Percentiles rank a stretch among this genome's conserved stretches.
These are phyloP conservation scores for Aspidiotus rigidus DNA, from an alignment of 2,888 invertebrate species.

Conservation along the genomic window DNA sequence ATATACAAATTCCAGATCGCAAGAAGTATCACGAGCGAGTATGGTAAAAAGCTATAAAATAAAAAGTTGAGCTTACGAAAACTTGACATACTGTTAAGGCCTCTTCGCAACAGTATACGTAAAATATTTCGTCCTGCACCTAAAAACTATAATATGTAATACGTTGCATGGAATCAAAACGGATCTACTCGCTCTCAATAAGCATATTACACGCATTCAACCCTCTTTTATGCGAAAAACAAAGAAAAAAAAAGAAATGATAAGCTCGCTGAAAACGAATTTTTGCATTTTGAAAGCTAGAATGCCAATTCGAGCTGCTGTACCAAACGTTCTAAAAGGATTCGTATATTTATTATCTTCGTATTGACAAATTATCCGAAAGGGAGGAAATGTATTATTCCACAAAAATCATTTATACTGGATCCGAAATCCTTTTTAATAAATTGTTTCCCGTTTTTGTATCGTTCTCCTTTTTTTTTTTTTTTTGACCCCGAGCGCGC, in stretches of 20 bases:
- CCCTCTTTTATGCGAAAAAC: background rate
- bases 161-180: background rate
- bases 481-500: background rate
- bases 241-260: background rate
- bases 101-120: too few relatives aligned
- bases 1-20: too few relatives aligned
- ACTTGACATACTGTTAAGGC: too few relatives aligned
- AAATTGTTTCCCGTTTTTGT: background rate
- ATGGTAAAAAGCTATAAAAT: too few relatives aligned
- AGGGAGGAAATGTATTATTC: background rate
- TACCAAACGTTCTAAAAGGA: background rate
- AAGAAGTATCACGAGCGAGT: too few relatives aligned
- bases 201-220: background rate
- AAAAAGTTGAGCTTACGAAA: too few relatives aligned
- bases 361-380: constrained; percentile 1
- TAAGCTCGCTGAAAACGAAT: background rate
- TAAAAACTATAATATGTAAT: too few relatives aligned
- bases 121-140: too few relatives aligned
- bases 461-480: constrained; percentile 1
- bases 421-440: background rate
- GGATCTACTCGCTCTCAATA: constrained; percentile 4
- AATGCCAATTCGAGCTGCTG: background rate
- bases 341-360: constrained; percentile 2
- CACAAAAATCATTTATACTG: background rate
- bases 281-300: background rate